Conservation (phyloP, 1,140 invertebrate genomes). For the Augochlora pura region DNA sequence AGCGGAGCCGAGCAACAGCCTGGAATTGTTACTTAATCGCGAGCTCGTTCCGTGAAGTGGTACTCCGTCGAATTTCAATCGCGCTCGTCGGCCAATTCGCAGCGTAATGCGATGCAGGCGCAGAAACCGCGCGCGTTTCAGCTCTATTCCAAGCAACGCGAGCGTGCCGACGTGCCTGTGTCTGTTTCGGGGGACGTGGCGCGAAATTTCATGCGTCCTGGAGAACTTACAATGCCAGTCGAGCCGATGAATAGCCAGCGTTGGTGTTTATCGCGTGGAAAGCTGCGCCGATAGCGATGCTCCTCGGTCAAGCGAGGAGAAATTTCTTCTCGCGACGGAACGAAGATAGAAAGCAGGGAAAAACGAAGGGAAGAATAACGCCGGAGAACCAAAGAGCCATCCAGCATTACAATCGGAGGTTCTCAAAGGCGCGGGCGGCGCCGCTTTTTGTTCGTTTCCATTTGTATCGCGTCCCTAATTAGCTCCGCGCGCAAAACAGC, state of each 20-base stretch:
- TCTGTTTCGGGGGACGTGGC: slow-evolving; percentile 37
- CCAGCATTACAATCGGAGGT: neutral
- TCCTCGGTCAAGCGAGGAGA: no score
- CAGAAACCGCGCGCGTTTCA: slow-evolving; percentile 64
- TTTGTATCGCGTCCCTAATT: slow-evolving; percentile 36
- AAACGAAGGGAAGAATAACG: neutral
- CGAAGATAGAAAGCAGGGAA: no score
- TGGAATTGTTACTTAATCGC: slow-evolving; percentile 49
- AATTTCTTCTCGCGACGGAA: no score
- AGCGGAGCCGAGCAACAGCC: neutral
- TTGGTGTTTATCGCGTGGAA: slow-evolving; percentile 63
- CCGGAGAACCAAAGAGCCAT: neutral
- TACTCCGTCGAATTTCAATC: slow-evolving; percentile 45
- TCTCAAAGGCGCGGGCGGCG: neutral
- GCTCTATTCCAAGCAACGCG: slow-evolving; percentile 47
- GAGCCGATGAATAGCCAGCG: slow-evolving; percentile 66
- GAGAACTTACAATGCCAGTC: slow-evolving; percentile 67
- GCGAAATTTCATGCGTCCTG: slow-evolving; percentile 64
- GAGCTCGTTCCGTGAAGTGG: slow-evolving; percentile 5
- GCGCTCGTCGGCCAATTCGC: slow-evolving; percentile 15
- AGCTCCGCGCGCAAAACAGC: slow-evolving; percentile 9
- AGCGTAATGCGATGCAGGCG: slow-evolving; percentile 36
- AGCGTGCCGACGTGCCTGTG: neutral
- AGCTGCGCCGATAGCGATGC: no score
- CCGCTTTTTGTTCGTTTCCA: slow-evolving; percentile 4